Base-by-base conservation (phyloP, 2,113 vertebrate species). In the Forbesichthys agassizii region DNA sequence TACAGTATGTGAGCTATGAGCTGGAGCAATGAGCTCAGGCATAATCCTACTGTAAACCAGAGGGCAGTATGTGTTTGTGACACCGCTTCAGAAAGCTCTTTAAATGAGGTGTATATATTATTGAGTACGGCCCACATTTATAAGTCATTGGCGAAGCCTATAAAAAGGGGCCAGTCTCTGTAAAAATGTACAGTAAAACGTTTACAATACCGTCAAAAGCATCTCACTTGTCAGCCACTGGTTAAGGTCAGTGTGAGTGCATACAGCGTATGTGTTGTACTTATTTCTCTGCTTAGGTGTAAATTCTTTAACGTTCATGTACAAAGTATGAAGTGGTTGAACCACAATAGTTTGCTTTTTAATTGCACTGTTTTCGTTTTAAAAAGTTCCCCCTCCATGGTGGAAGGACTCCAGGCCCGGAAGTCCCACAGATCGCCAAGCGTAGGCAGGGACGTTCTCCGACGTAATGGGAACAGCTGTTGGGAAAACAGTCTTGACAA, bases 21-120 rank as follows among this genome's bases (percentile, higher is more conserved):
- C 27, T 27, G 27, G 27, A 27, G 27, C 42, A 9, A 27, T 61
- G 33, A 13, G 59, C 48, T 27, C 42, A 42, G 55, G 5, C 56
- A 42, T 42, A 51, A 36, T 33, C 47, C 20, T 20, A 27, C 27
- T 27, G 61, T 61, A 27, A 61, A 42, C 52, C 55, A 59, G 56
- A 4, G 33, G 8, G 36, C 57, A 33, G 49, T 61, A 59, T 61
- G 59, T 53, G 61, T 54, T 14, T 59, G 61, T 27, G 54, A 54
- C 46, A 18, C 8, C 27, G 9, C 9, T 46, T n/a, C 9, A 60
- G 57, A 66, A 11, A 11, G 64, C 5, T 27, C 48, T 33, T 42
- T 61, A 62, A 70, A 54, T 48, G 33, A 54, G 48, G 49, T 18
- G 33, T 49, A 62, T 54, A 54, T 49, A 70, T 61, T 61, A 55